Evolutionary conservation across 2,888 invertebrate species (phyloP).

Genomic region (Chloromyia formosa): DNA sequence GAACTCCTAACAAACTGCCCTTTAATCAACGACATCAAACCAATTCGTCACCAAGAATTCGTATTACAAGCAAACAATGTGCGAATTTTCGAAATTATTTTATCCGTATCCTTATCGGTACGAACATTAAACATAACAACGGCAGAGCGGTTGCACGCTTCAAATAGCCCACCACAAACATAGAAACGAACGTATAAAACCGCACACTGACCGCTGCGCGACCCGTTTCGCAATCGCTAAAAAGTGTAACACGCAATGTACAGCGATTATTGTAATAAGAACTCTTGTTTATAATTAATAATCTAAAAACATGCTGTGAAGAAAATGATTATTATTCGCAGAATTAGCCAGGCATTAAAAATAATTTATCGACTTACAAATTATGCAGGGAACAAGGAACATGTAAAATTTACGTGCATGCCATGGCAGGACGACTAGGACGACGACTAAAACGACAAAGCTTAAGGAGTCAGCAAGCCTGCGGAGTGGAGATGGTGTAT

Average conservation of each 20-base stretch:
- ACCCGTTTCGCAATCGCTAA: constrained; percentile 9
- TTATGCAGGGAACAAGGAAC: constrained; percentile 29
- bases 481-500: background rate
- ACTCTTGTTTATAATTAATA: constrained; percentile 47
- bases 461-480: no score
- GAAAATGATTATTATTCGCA: constrained; percentile 44
- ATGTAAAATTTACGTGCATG: constrained; percentile 29
- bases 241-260: constrained; percentile 45
- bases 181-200: no score
- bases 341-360: constrained; percentile 44
- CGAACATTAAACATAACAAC: no score
- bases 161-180: no score
- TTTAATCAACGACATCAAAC: no score
- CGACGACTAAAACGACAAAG: no score
- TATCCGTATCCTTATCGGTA: background rate
- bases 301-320: constrained; percentile 47
- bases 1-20: no score
- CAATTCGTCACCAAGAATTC: background rate
- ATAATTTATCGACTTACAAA: constrained; percentile 43
- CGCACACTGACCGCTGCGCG: background rate
- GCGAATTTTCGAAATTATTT: constrained; percentile 12
- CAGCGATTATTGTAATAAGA: constrained; percentile 44
- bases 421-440: background rate
- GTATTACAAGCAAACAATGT: background rate
- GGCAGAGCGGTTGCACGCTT: no score